Evolutionary conservation across 2,888 invertebrate genomes (phyloP), one percentile per base, ranked within the genome.

Genomic region (Empis stercorea): DNA sequence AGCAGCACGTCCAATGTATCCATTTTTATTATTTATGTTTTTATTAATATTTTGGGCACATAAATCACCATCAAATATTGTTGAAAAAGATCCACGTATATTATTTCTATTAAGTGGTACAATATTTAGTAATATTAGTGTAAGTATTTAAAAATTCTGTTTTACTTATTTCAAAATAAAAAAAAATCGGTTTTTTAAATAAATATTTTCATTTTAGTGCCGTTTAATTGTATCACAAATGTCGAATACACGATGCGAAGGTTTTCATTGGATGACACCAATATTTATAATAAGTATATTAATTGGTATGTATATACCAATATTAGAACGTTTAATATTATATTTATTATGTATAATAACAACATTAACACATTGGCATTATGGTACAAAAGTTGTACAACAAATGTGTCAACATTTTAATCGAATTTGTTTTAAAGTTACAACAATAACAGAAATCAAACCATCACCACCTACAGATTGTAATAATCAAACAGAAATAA

Each of bases 221-320:
- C 92, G 93, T 3, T 75, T 99, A 55, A 99, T 99, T 57, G 94
- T 99, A 48, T 81, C 92, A 1, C 97, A 99, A 73, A 99, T 99
- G 99, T 91, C 92, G 60, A 84, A 82, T 64, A 93, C 91, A 0
- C 79, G 87, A 23, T 91, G 93, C 72, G 88, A 93, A 87, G 60
- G 70, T 84, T 61, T 64, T 52, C 65, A 70, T 54, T 69, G 70
- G 68, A 66, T 67, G 62, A 65, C 66, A 38, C 66, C 68, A 36
- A 59, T 68, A 48, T 66, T 58, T 51, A 46, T 59, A 7, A 47
- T 62, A 15, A 59, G 60, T 34, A 57, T 69, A 45, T 48, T 60
- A 20, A 37, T 65, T 16, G 60, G 64, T 44, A 47, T 68, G 43
- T 62, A 61, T 58, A 48, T 67, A 38, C 66, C 64, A 3, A 55